Evolutionary conservation across 2,113 vertebrate species (phyloP).

Genomic region (Acanthisitta chloris): DNA sequence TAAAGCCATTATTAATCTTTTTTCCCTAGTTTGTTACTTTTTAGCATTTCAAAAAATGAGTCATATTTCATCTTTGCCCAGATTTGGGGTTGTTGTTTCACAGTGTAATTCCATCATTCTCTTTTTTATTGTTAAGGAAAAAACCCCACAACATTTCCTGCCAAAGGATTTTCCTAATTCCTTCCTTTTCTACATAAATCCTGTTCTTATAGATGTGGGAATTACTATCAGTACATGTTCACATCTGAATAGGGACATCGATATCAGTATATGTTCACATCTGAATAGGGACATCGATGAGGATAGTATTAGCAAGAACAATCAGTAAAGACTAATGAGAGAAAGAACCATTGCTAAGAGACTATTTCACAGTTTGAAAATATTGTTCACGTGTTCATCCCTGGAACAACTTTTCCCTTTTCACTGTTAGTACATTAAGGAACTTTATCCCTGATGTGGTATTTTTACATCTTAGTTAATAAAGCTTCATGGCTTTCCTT

Average conservation of each 20-base stretch:
- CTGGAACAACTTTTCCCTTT: background rate
- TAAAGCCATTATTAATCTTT: background rate
- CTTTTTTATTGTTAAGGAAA: background rate
- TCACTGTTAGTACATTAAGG: background rate
- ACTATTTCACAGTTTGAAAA: background rate
- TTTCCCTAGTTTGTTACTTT: background rate
- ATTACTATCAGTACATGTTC: background rate
- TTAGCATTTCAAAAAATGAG: background rate
- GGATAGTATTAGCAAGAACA: background rate
- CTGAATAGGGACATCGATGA: background rate
- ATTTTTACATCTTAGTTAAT: background rate
- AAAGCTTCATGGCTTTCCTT: background rate
- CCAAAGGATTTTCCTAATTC: background rate
- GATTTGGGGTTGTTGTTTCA: background rate
- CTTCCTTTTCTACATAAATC: background rate
- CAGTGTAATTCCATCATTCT: background rate
- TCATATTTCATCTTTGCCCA: background rate
- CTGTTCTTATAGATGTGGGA: background rate
- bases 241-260: background rate
- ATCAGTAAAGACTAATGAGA: background rate
- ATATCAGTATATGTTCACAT: background rate
- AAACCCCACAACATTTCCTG: background rate
- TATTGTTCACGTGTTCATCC: background rate
- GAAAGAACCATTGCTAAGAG: background rate
- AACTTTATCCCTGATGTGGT: background rate